Percentiles rank a stretch among this genome's conserved stretches.
These are phyloP conservation scores for Mirounga angustirostris DNA, from an alignment of 2,113 vertebrate genomes.

Conservation along the genomic window DNA sequence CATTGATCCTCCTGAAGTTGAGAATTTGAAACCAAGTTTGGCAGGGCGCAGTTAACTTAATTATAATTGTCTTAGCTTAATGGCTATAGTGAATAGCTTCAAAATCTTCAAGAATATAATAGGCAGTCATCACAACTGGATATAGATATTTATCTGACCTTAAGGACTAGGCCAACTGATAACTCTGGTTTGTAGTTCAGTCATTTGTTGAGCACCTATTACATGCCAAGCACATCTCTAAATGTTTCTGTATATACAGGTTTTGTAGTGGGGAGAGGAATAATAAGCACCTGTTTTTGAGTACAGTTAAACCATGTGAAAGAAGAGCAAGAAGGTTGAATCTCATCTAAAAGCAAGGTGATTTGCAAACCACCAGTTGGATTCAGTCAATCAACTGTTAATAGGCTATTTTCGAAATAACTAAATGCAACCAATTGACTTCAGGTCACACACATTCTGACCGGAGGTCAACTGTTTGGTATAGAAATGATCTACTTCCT, in stretches of 20 bases:
- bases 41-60: slow-evolving; percentile 18
- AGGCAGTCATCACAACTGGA: background rate
- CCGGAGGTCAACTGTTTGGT: background rate
- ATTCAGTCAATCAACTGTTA: slow-evolving; percentile 13
- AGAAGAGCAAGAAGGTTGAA: slow-evolving; percentile 27
- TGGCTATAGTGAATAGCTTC: background rate
- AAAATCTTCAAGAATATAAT: slow-evolving; percentile 39
- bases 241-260: background rate
- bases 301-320: slow-evolving; percentile 47
- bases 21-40: slow-evolving; percentile 69
- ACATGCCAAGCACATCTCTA: background rate
- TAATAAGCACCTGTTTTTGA: background rate
- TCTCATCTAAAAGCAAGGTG: slow-evolving; percentile 30
- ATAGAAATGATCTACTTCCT: background rate
- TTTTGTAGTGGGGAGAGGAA: background rate
- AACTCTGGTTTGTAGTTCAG: slow-evolving; percentile 29
- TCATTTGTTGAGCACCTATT: slow-evolving; percentile 43
- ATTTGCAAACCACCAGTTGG: slow-evolving; percentile 4
- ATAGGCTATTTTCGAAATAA: slow-evolving; percentile 28
- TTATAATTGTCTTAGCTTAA: slow-evolving; percentile 59
- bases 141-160: background rate
- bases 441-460: background rate
- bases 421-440: background rate
- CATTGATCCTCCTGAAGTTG: slow-evolving; percentile 72
- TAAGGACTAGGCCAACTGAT: background rate